Evolutionary conservation across 2,888 invertebrate species (phyloP), one percentile per base, ranked within the genome.

Genomic region (Athalia cordata): DNA sequence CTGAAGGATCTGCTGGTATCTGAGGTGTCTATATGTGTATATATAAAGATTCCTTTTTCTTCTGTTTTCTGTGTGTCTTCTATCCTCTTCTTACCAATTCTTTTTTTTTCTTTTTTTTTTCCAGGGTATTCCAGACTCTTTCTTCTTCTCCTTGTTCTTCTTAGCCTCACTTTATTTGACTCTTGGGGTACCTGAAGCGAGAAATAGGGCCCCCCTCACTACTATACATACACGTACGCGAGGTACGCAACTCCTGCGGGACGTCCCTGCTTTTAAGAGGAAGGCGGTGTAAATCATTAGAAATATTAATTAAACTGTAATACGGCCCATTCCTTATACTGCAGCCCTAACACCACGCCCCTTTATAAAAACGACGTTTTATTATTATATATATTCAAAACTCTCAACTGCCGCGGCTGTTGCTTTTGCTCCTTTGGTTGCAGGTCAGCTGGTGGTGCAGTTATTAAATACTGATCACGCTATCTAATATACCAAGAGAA

Each of bases 221-320:
- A n/a, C n/a, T n/a, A n/a, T n/a, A 43, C 47, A 45, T 47, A 15
- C 43, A 62, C 43, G 9, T 11, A 15, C 15, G 15, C 55, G 55
- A 8, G 55, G n/a, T 8, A 55, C 50, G 50, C 67, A 15, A 52
- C 6, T 15, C 67, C 64, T 9, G 59, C 47, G 55, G 70, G 57
- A 49, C 68, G 72, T 29, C 29, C 29, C 29, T 29, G 29, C 29
- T 29, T 29, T 29, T 29, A 29, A 29, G 29, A 29, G 29, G 13
- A 4, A n/a, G 4, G 62, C 13, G 62, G 62, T 29, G 62, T 75
- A 75, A 75, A 75, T 75, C 75, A 75, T 75, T 75, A 75, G 75
- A 75, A 75, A 75, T 75, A 75, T 75, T 75, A 75, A 75, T 75
- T 75, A 75, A 75, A 75, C 61, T 75, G 75, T 75, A 75, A 75